phyloP scores from a whole-genome alignment of 2,797 vertebrate genomes.

The Oryzias sinensis region DNA sequence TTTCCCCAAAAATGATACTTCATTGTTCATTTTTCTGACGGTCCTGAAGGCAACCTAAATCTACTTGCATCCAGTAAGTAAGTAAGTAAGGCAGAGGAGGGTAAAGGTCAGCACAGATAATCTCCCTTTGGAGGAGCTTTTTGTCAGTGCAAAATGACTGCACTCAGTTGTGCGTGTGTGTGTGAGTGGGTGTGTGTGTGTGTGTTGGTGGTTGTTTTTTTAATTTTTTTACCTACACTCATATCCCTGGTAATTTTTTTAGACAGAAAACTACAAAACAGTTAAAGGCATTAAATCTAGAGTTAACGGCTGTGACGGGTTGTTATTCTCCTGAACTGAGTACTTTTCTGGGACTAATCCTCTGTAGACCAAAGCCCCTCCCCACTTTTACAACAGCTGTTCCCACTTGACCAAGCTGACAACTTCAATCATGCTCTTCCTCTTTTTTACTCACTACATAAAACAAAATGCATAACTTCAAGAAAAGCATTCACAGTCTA shows the following conservation, averaged over 20 bases:
- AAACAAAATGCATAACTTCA: neutral
- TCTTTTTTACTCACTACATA: neutral
- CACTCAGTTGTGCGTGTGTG: neutral
- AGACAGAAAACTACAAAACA: slow-evolving; percentile 38
- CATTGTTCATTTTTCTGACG: slow-evolving; percentile 28
- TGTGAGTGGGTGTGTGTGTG: neutral
- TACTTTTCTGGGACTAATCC: slow-evolving; percentile 61
- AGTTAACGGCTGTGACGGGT: slow-evolving; percentile 59
- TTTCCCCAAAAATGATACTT: too few relatives aligned
- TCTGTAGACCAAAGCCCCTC: slow-evolving; percentile 24
- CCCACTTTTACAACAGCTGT: neutral
- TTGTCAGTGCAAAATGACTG: slow-evolving; percentile 8
- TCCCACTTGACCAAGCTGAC: slow-evolving; percentile 21
- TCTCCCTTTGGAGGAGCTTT: slow-evolving; percentile 27
- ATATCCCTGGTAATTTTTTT: neutral
- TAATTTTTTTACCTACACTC: neutral
- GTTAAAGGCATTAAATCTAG: slow-evolving; percentile 44
- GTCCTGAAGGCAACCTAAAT: slow-evolving; percentile 62
- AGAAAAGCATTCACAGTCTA: too few relatives aligned
- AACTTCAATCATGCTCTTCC: slow-evolving; percentile 16
- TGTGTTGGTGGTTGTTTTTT: neutral
- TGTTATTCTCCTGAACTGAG: slow-evolving; percentile 49
- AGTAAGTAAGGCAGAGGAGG: slow-evolving; percentile 48
- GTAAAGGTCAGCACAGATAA: slow-evolving; percentile 55
- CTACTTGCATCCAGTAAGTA: slow-evolving; percentile 51